Evolutionary conservation across 2,888 invertebrate genomes (phyloP), one percentile per base, ranked within the genome.

Genomic region (Alloscopus bannaensis): DNA sequence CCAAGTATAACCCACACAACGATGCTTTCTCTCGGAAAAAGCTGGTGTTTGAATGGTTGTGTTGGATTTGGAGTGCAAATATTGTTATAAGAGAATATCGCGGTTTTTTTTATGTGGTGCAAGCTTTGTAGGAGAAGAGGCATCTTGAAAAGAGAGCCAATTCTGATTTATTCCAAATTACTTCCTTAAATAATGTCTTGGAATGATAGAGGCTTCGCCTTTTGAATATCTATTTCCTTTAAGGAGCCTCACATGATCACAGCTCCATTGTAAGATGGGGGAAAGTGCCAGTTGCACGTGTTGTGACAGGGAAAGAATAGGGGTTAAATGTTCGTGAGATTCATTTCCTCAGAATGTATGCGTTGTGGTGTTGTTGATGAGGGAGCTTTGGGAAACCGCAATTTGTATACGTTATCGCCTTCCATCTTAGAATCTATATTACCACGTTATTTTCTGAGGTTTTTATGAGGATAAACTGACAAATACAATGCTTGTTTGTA

Each of bases 131-230:
- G n/a, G n/a, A n/a, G n/a, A n/a, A n/a, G n/a, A n/a, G n/a, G n/a
- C n/a, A n/a, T n/a, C n/a, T n/a, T 28, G 18, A 28, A 13, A 18
- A 26, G 28, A 64, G 28, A 47, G 45, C 47, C 64, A 47, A 64
- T 64, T 64, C 64, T 64, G 64, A 64, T 64, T 64, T 64, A 64
- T 42, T 64, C 47, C 26, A 45, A 64, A 64, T 64, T 24, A 64
- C 64, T 64, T 64, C 45, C 64, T 45, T 64, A 64, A 64, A 42
- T 64, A 64, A 64, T 64, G 64, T 45, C 47, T 47, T 26, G 45
- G 3, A n/a, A 64, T 64, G 64, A 64, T 64, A 64, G 26, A 29
- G 45, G 36, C 40, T 59, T 28, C 8, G 60, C 60, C 60, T 20
- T 20, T 36, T 36, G 40, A 60, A 60, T 60, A 40, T 40, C 16